Evolutionary conservation across 2,113 vertebrate species (phyloP), one percentile per base, ranked within the genome.

Genomic region (Sisor rabdophorus): DNA sequence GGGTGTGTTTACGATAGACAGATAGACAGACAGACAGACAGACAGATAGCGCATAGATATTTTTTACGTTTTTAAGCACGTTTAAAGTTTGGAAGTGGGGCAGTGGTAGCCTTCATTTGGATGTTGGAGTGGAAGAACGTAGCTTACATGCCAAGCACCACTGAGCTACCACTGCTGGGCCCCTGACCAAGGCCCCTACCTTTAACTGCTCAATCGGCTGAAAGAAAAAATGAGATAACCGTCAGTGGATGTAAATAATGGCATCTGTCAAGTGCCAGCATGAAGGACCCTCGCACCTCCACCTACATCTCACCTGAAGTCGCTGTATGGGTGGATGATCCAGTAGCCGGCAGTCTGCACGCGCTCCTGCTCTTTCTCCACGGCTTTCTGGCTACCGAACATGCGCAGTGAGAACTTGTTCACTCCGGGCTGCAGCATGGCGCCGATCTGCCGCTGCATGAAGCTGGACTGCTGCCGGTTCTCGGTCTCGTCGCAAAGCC

Each of bases 361-460:
- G 91, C 97, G 90, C 90, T 98, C 96, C 84, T 98, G 97, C 85
- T 98, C 97, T 83, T 97, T 98, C 91, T 98, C 96, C 91, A 98
- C 97, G 71, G 95, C 97, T 93, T 97, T 97, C 92, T 98, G 96
- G 90, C 96, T 98, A 82, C 97, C 96, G 84, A 98, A 98, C 97
- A 97, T 98, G 80, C 97, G 94, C 87, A 98, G 92, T 75, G 96
- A 98, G 92, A 98, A 98, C 95, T 98, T 98, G 93, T 98, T 98
- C 90, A 98, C 95, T 80, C 96, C 97, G 72, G 95, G 97, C 92
- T 98, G 95, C 91, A 98, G 93, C 94, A 98, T 95, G 83, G 96
- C 95, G 86, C 94, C 95, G 91, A 98, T 96, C 85, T 98, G 96
- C 81, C 95, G 90, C 91, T 98, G 96, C 95, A 98, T 97, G 88